These are phyloP conservation scores for Pseudoips prasinana DNA, from an alignment of 2,888 invertebrate species.

Conservation along the genomic window DNA sequence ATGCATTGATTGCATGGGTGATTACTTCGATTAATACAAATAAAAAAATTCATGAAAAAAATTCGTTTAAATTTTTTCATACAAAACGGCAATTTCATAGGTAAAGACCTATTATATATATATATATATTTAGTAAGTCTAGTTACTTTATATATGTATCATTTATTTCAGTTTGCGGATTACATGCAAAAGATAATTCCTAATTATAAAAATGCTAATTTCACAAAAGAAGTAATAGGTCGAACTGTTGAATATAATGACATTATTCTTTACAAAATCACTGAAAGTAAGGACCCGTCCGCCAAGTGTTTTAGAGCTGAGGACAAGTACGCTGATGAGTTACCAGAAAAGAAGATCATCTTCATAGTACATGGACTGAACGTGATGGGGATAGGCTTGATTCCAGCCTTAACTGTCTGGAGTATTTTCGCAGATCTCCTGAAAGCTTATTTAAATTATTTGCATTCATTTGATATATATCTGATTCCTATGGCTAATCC, in stretches of 20 bases:
- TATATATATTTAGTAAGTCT: too few relatives aligned
- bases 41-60: too few relatives aligned
- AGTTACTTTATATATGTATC: too few relatives aligned
- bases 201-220: constrained; percentile 32
- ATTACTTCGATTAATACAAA: too few relatives aligned
- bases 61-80: too few relatives aligned
- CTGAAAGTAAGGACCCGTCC: constrained; percentile 16
- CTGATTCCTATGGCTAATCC: constrained; percentile 69
- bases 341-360: constrained; percentile 58
- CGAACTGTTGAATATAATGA: constrained; percentile 61
- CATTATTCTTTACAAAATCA: constrained; percentile 52
- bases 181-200: too few relatives aligned
- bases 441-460: constrained; percentile 49
- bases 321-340: constrained; percentile 53
- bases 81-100: too few relatives aligned
- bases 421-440: constrained; percentile 38
- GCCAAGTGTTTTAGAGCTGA: constrained; percentile 39
- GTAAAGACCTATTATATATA: too few relatives aligned
- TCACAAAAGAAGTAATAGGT: constrained; percentile 44
- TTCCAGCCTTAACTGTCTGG: constrained; percentile 30
- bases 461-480: constrained; percentile 66
- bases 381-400: constrained; percentile 42
- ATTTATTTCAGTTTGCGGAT: too few relatives aligned
- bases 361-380: constrained; percentile 66
- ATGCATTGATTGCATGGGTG: too few relatives aligned